phyloP scores from a whole-genome alignment of 2,797 vertebrate genomes.

The Gadopsis bispinosus region DNA sequence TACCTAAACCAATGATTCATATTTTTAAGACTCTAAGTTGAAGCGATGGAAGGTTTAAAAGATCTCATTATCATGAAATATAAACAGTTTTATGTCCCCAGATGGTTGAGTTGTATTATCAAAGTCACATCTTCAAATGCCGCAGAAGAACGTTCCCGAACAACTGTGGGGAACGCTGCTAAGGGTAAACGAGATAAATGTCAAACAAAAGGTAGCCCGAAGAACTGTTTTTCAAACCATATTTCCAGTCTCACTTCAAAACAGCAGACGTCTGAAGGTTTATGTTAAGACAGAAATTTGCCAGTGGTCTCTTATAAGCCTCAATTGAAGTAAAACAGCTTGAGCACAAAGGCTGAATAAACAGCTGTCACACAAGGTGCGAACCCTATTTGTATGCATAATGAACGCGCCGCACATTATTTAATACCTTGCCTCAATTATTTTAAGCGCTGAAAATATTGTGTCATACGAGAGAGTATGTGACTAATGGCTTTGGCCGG shows the following conservation, averaged over 20 bases:
- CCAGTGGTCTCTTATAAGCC: slow-evolving; percentile 32
- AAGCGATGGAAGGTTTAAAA: background rate
- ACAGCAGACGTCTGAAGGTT: slow-evolving; percentile 38
- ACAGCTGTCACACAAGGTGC: slow-evolving; percentile 28
- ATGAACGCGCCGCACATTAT: slow-evolving; percentile 39
- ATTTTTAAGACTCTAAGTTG: background rate
- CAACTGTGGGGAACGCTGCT: background rate
- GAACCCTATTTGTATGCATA: slow-evolving; percentile 58
- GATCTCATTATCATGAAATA: background rate
- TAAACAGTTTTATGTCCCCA: background rate
- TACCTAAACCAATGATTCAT: too few relatives aligned
- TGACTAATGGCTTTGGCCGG: slow-evolving; percentile 50
- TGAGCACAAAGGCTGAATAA: slow-evolving; percentile 36
- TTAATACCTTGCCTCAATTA: slow-evolving; percentile 55
- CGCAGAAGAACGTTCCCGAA: background rate
- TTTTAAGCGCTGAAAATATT: slow-evolving; percentile 47
- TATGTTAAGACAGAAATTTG: slow-evolving; percentile 17
- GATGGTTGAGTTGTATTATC: background rate
- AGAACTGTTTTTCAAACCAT: slow-evolving; percentile 12
- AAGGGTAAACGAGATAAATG: slow-evolving; percentile 11
- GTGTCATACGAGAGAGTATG: slow-evolving; percentile 37
- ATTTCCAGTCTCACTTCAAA: slow-evolving; percentile 38
- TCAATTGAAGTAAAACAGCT: slow-evolving; percentile 36
- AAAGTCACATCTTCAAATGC: slow-evolving; percentile 21
- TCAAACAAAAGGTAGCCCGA: slow-evolving; percentile 28